Evolutionary conservation across 2,113 vertebrate species (phyloP), one percentile per base, ranked within the genome.

Genomic region (Carassius gibelio): DNA sequence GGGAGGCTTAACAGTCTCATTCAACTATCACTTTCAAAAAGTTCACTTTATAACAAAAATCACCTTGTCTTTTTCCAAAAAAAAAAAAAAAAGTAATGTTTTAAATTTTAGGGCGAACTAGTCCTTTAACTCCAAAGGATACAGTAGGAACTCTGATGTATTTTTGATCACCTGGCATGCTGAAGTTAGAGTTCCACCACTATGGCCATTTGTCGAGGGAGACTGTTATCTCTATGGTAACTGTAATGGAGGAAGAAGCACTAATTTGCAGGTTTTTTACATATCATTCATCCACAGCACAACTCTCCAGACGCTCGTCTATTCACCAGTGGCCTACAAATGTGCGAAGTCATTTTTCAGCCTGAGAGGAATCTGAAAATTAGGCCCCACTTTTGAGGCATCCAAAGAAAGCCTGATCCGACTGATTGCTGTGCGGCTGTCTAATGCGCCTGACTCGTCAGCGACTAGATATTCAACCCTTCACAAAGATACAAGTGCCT

Each of bases 221-320:
- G 76, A 74, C 23, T 62, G 75, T 48, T 34, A 81, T 91, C 84
- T 57, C 88, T 85, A 90, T 89, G 88, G 88, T 79, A 92, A 92
- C 85, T 36, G 15, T 0, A 57, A n/a, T 21, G 74, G 84, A 34
- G 26, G 61, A 84, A 62, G 72, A 66, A 62, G 30, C 10, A 57
- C 38, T 84, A 57, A 82, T 78, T 64, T 75, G 74, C 42, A 30
- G 62, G 26, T 30, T 69, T 83, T 81, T 75, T 42, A 71, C 52
- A 69, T 74, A 59, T 36, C 8, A 42, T 61, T 75, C 36, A 81
- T 57, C 57, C 80, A 34, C 26, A 59, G 83, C 30, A 75, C 14
- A 50, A 17, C 62, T 75, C 80, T 82, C 55, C 34, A 59, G 45
- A 17, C 38, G 8, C 42, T 62, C 45, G 55, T 71, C 59, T 23